Conservation (phyloP, 1,140 invertebrate species). For the Brachystomella parvula region DNA sequence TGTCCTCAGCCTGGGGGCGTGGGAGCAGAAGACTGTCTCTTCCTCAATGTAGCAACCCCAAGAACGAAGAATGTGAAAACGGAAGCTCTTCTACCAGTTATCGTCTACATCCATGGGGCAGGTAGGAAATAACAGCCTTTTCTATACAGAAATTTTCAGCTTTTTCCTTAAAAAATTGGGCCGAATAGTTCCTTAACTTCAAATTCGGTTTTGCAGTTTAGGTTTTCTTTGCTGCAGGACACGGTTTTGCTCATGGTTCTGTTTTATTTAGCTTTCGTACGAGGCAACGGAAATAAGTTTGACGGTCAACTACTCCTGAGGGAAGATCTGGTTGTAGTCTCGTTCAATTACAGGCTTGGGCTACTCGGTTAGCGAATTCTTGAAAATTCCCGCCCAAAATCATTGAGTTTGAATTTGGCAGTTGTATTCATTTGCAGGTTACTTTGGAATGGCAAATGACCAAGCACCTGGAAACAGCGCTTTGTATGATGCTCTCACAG, state of each 20-base stretch:
- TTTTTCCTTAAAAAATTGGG: too few species aligned
- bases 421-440: background rate
- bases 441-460: background rate
- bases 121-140: background rate
- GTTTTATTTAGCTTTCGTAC: background rate
- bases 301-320: slow-evolving; percentile 7
- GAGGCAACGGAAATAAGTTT: background rate
- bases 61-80: background rate
- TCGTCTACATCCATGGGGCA: slow-evolving; percentile 15
- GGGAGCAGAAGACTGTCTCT: slow-evolving; percentile 13
- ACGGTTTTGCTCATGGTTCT: too few species aligned
- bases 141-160: too few species aligned
- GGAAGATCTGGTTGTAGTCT: slow-evolving; percentile 5
- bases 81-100: slow-evolving; percentile 1
- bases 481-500: slow-evolving; percentile 6
- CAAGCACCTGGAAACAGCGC: background rate
- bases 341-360: slow-evolving; percentile 15
- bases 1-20: background rate
- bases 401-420: background rate
- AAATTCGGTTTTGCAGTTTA: too few species aligned
- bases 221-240: too few species aligned
- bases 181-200: too few species aligned
- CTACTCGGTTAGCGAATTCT: background rate
- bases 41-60: slow-evolving; percentile 12
- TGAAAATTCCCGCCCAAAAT: background rate